phyloP scores from a whole-genome alignment of 2,113 vertebrate species.

The Cynoglossus semilaevis region DNA sequence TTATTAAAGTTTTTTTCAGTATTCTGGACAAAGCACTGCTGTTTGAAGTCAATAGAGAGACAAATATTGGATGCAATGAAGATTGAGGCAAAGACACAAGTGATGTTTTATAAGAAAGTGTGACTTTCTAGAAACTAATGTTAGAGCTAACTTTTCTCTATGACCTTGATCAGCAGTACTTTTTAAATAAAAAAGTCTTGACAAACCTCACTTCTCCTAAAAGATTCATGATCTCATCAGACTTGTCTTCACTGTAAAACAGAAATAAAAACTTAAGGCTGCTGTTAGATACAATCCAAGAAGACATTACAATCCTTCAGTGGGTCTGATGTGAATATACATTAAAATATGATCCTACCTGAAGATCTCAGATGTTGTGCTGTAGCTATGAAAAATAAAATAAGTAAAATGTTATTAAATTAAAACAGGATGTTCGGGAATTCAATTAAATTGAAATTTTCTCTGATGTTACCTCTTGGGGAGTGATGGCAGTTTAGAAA shows the following conservation, averaged over 20 bases:
- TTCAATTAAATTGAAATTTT: not conserved
- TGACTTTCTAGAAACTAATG: too few relatives aligned
- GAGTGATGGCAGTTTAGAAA: conserved; percentile 90
- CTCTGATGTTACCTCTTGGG: conserved; percentile 86
- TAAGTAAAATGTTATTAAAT: conserved; percentile 8
- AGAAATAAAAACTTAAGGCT: conserved; percentile 14
- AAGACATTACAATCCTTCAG: not conserved
- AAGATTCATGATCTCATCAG: conserved; percentile 96
- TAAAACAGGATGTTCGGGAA: not conserved
- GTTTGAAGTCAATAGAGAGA: too few relatives aligned
- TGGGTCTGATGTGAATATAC: too few relatives aligned
- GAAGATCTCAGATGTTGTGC: conserved; percentile 94
- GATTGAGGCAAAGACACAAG: too few relatives aligned
- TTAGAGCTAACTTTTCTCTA: too few relatives aligned
- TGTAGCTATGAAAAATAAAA: conserved; percentile 79
- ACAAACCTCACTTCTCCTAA: conserved; percentile 90
- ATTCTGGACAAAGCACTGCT: too few relatives aligned
- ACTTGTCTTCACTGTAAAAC: conserved; percentile 91
- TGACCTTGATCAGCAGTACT: too few relatives aligned
- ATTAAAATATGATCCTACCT: conserved; percentile 79
- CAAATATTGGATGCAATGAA: too few relatives aligned
- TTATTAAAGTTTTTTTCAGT: too few relatives aligned
- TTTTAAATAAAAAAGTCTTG: too few relatives aligned
- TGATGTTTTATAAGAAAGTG: too few relatives aligned
- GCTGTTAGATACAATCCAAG: not conserved